Evolutionary conservation across 1,140 invertebrate species (phyloP), one percentile per base, ranked within the genome.

Genomic region (Bombus impatiens): DNA sequence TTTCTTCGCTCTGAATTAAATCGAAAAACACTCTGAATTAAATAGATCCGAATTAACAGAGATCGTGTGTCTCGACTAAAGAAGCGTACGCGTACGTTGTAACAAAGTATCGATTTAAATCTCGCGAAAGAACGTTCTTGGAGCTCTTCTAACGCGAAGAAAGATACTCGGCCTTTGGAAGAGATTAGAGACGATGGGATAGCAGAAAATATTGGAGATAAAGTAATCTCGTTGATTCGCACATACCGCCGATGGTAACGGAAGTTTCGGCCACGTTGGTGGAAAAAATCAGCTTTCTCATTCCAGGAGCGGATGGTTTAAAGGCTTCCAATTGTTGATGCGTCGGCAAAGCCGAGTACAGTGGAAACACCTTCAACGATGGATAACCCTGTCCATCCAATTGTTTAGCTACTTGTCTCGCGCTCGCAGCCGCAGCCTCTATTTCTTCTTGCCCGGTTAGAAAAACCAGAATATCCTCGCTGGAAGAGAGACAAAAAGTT

Each of bases 381-480:
- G 96, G 96, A 84, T 94, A 94, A 32, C 95, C 95, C 87, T 96
- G 94, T 2, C 95, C 95, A 12, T 96, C 94, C 81, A 96, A 92
- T 92, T 96, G 97, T 94, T 97, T 98, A 10, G 96, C 96, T 82
- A 98, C 96, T 91, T 97, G 96, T 89, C 96, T 96, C 3, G 98
- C 97, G 92, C 97, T 97, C 82, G 96, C 95, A 65, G 97, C 97
- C 82, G 98, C 96, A 6, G 97, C 96, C 95, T 99, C 99, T 90
- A 99, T 99, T 96, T 99, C 99, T 94, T 99, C 99, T 96, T 99
- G 98, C 8, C 99, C 99, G 86, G 99, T 99, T 72, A 99, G 95
- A 95, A 99, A 99, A n/a, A 99, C 98, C 59, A 99, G 95, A 92
- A 99, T 98, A 94, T 99, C 98, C 91, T 97, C 96, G 91, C 97